Evolutionary conservation across 2,797 vertebrate species (phyloP).

Genomic region (Ciconia nigra): DNA sequence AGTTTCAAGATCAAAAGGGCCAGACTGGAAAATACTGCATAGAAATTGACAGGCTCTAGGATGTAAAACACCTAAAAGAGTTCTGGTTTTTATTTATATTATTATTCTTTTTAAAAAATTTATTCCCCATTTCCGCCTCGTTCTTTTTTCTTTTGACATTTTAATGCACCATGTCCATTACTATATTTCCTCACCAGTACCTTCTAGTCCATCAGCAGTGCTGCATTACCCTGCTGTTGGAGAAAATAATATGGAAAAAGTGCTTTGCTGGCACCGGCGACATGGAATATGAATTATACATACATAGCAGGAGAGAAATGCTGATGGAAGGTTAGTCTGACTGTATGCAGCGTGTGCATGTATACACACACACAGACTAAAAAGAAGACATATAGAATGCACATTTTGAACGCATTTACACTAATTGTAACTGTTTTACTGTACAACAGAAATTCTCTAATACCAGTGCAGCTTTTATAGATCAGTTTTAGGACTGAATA

Average conservation of each 20-base stretch:
- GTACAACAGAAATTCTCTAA: not conserved
- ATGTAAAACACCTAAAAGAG: not conserved
- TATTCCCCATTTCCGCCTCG: conserved; percentile 9
- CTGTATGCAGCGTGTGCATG: not conserved
- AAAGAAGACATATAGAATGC: not conserved
- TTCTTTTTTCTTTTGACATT: conserved; percentile 63
- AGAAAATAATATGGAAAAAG: conserved; percentile 63
- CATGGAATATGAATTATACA: conserved; percentile 85
- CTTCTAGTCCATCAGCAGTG: conserved; percentile 63
- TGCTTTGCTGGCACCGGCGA: conserved; percentile 78
- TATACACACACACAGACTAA: not conserved
- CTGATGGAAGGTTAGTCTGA: conserved; percentile 5
- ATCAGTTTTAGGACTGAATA: not conserved
- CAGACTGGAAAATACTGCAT: not conserved
- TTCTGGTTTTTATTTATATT: conserved; percentile 34
- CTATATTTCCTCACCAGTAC: conserved; percentile 60
- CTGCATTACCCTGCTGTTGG: conserved; percentile 45
- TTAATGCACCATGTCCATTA: conserved; percentile 67
- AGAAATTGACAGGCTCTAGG: not conserved
- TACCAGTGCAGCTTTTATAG: not conserved
- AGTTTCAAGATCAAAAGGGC: conserved; percentile 52
- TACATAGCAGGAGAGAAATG: conserved; percentile 43
- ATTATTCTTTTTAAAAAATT: conserved; percentile 47
- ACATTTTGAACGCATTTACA: not conserved
- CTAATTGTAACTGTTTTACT: not conserved